Percentiles rank a stretch among this genome's conserved stretches.
These are phyloP conservation scores for Poecilus cupreus DNA, from an alignment of 2,888 invertebrate species.

Conservation along the genomic window DNA sequence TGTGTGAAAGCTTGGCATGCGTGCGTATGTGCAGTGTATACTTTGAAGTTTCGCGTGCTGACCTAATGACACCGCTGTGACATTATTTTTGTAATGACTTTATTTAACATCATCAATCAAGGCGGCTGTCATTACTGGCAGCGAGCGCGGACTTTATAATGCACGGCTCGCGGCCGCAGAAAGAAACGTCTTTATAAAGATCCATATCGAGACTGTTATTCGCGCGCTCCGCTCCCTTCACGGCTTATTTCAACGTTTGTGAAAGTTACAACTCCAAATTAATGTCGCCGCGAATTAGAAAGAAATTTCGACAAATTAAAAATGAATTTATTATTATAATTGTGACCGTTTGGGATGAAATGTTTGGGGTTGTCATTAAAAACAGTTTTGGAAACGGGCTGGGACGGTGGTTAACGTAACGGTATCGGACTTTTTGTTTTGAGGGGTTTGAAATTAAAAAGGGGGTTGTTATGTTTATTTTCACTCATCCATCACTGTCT, in stretches of 20 bases:
- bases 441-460: conserved; percentile 31
- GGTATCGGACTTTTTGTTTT: conserved; percentile 4
- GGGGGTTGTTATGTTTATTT: conserved; percentile 32
- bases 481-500: conserved; percentile 37
- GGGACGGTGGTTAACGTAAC: conserved; percentile 32
- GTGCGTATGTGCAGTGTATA: conserved; percentile 9
- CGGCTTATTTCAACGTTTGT: conserved; percentile 6
- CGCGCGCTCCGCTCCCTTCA: neutral
- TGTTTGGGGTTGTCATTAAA: conserved; percentile 42
- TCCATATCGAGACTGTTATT: conserved; percentile 12
- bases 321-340: conserved; percentile 46
- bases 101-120: conserved; percentile 70
- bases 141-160: conserved; percentile 46
- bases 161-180: conserved; percentile 20
- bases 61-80: conserved; percentile 58
- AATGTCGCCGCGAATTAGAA: conserved; percentile 7
- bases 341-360: conserved; percentile 11
- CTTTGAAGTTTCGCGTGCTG: conserved; percentile 54
- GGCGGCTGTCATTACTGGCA: conserved; percentile 66
- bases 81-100: conserved; percentile 67
- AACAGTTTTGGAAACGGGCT: conserved; percentile 13
- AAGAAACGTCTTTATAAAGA: conserved; percentile 54
- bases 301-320: conserved; percentile 29
- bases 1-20: neutral
- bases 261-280: neutral